Conservation (phyloP, 2,888 invertebrate species). For the Cactoblastis cactorum region DNA sequence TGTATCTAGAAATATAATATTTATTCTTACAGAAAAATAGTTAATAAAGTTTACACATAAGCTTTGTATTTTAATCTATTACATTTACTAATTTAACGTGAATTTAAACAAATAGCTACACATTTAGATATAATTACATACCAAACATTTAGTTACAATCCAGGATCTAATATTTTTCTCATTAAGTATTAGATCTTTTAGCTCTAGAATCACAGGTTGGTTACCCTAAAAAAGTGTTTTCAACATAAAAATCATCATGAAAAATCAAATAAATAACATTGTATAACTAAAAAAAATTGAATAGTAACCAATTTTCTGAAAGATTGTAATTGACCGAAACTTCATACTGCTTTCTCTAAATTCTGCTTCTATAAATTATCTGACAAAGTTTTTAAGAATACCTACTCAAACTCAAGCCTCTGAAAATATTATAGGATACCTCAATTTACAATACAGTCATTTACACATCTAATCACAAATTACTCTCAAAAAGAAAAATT, state of each 20-base stretch:
- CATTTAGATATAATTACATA: background rate
- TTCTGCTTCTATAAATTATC: too few relatives aligned
- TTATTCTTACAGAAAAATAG: constrained; percentile 1
- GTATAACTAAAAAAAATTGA: too few relatives aligned
- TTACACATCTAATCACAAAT: background rate
- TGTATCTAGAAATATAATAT: background rate
- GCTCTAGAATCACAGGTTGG: constrained; percentile 13
- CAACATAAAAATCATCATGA: background rate
- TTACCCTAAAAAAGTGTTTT: background rate
- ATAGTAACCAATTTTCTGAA: too few relatives aligned
- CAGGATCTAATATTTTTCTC: background rate
- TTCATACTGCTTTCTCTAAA: too few relatives aligned
- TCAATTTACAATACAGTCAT: background rate
- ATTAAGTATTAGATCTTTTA: constrained; percentile 4
- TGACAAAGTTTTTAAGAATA: too few relatives aligned
- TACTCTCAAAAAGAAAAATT: background rate
- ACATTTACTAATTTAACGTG: background rate
- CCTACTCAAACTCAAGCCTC: background rate
- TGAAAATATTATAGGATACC: background rate
- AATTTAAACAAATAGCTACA: background rate
- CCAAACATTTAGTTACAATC: background rate
- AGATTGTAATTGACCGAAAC: too few relatives aligned
- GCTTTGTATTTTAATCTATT: background rate
- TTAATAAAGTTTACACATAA: background rate
- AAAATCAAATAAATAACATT: too few relatives aligned